phyloP scores from a whole-genome alignment of 2,888 invertebrate species.

The Amaurobius ferox region DNA sequence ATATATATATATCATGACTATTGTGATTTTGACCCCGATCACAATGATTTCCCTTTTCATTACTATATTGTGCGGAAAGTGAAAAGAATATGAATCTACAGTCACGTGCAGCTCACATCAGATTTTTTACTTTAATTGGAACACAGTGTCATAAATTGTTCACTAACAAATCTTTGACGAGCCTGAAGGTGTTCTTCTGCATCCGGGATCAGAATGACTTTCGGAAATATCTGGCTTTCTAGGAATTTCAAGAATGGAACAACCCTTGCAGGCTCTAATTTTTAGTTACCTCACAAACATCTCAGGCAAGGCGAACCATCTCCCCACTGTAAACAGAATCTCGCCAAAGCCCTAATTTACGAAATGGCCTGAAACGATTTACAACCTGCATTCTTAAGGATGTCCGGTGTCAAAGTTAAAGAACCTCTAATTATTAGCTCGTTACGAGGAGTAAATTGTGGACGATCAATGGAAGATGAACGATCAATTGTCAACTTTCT shows the following conservation, averaged over 20 bases:
- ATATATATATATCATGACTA: no score
- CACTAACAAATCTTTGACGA: no score
- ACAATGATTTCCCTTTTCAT: no score
- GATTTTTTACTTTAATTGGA: no score
- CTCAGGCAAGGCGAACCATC: neutral
- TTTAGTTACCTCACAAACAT: conserved; percentile 19
- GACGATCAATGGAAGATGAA: conserved; percentile 39
- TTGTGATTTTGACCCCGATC: no score
- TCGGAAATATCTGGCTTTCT: conserved; percentile 3
- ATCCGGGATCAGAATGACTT: conserved; percentile 11
- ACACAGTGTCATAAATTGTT: no score
- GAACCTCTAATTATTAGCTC: conserved; percentile 44
- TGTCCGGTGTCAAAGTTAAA: conserved; percentile 35
- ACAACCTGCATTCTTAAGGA: conserved; percentile 25
- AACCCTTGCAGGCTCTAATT: conserved; percentile 28
- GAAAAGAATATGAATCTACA: no score
- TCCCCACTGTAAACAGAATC: conserved; percentile 18
- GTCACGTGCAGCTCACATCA: no score
- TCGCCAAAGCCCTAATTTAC: conserved; percentile 22
- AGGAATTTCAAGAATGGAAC: conserved; percentile 8
- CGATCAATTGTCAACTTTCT: conserved; percentile 29
- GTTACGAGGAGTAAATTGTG: conserved; percentile 31
- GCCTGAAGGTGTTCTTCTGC: no score
- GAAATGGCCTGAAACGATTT: conserved; percentile 26
- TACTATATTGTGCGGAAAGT: no score